Evolutionary conservation across 2,888 invertebrate genomes (phyloP).

Genomic region (Mylabris sibirica): DNA sequence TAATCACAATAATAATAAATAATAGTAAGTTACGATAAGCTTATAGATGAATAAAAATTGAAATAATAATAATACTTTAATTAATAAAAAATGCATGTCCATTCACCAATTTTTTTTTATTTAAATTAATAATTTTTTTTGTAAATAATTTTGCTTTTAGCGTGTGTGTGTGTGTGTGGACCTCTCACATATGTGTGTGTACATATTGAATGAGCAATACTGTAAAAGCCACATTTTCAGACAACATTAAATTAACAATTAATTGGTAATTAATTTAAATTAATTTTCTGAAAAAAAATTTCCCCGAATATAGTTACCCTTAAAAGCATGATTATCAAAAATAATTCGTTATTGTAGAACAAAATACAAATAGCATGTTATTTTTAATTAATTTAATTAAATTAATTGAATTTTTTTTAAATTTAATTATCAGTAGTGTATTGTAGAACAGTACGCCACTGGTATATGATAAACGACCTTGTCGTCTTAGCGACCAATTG

Average conservation of each 20-base stretch:
- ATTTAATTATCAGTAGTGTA: too few relatives aligned
- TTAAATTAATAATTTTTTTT: not conserved
- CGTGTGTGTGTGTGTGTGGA: slow-evolving; percentile 22
- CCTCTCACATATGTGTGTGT: slow-evolving; percentile 30
- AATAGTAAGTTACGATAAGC: slow-evolving; percentile 19
- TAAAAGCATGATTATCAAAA: slow-evolving; percentile 21
- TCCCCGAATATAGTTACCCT: slow-evolving; percentile 29
- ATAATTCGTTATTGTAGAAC: slow-evolving; percentile 18
- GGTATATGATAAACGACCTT: slow-evolving; percentile 26
- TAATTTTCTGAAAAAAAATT: slow-evolving; percentile 29
- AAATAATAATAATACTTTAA: slow-evolving; percentile 8
- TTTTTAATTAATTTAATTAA: not conserved
- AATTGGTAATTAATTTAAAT: slow-evolving; percentile 57
- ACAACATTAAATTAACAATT: slow-evolving; percentile 62
- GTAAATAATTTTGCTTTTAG: slow-evolving; percentile 36
- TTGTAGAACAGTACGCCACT: slow-evolving; percentile 39
- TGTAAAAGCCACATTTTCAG: slow-evolving; percentile 63
- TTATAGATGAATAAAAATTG: not conserved
- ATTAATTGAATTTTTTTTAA: not conserved
- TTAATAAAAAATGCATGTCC: slow-evolving; percentile 7
- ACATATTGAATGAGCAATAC: slow-evolving; percentile 58
- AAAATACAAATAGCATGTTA: slow-evolving; percentile 29
- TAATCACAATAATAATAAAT: not conserved
- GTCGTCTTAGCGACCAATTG: slow-evolving; percentile 38
- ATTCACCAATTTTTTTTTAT: not conserved